Base-by-base conservation (phyloP, 2,888 invertebrate species). In the Agrotis exclamationis region DNA sequence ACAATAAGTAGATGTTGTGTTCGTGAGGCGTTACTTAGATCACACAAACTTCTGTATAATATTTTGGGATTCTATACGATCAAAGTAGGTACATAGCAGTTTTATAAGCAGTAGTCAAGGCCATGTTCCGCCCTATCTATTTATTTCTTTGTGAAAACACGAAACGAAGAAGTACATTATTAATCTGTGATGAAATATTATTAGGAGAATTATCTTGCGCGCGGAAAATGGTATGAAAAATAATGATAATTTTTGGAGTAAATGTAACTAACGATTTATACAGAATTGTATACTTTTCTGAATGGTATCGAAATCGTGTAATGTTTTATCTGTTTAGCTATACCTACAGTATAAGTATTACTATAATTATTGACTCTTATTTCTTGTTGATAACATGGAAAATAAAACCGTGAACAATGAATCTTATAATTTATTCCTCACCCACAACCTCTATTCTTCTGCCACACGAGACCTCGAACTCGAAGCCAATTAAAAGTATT, bases 311-410 rank as follows among this genome's bases (percentile, higher is more conserved):
- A 92, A 88, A 87, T 87, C 82, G 85, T 92, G 90, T 94, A 93
- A 92, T 90, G 90, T 89, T 85, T 89, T 92, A 90, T 93, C 90
- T 93, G 91, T 93, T 93, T 93, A 94, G 93, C 90, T 88, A 90
- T 94, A 95, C 91, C 91, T 95, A 92, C 91, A 89, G 85, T 93
- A 86, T 96, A 95, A 95, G 95, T 95, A 96, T 96, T 95, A 95
- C 92, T 93, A 93, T 94, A 93, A 94, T 91, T 94, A 95, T 94
- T 94, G 94, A 93, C 90, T 94, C 92, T 91, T 92, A 92, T 92
- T 94, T 93, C 92, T 94, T 95, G 95, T 95, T 96, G 93, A 92
- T 93, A 92, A 93, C 90, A 92, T 93, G 92, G 87, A 92, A 93
- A 95, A 94, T 93, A 88, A 94, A 93, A 92, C 94, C 90, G 92